Evolutionary conservation across 2,888 invertebrate species (phyloP).

Genomic region (Cerastis rubricosa): DNA sequence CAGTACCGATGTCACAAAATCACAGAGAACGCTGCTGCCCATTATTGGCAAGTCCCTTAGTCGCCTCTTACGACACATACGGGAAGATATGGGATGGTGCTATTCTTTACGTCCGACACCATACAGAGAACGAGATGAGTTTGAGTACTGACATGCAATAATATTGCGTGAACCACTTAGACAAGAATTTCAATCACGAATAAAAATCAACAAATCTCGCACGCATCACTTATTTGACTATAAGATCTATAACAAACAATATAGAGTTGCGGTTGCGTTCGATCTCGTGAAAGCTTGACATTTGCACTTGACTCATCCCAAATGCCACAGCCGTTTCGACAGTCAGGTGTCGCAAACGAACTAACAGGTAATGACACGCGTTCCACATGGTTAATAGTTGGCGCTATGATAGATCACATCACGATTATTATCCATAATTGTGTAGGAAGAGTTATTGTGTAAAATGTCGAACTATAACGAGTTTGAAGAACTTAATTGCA

Average conservation of each 20-base stretch:
- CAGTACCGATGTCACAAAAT: too few relatives aligned
- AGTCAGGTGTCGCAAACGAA: constrained; percentile 64
- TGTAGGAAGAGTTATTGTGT: constrained; percentile 9
- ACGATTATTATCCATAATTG: constrained; percentile 34
- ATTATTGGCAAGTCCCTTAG: too few relatives aligned
- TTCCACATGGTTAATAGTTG: constrained; percentile 41
- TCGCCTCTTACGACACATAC: too few relatives aligned
- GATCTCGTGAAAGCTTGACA: constrained; percentile 76
- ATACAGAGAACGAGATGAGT: too few relatives aligned
- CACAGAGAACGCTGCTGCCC: too few relatives aligned
- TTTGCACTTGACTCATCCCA: constrained; percentile 74
- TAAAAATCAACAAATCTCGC: neutral
- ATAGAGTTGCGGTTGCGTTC: constrained; percentile 34
- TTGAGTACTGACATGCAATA: neutral
- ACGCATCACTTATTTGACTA: constrained; percentile 19
- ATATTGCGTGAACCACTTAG: neutral
- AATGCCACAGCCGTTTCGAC: constrained; percentile 79
- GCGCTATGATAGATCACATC: constrained; percentile 43
- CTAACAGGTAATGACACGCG: constrained; percentile 56
- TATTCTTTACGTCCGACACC: too few relatives aligned
- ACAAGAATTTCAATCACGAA: constrained; percentile 33
- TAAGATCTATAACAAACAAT: constrained; percentile 56
- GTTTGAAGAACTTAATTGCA: neutral
- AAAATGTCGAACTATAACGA: neutral
- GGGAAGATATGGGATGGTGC: too few relatives aligned